Evolutionary conservation across 2,113 vertebrate genomes (phyloP).

Genomic region (Larimichthys crocea): DNA sequence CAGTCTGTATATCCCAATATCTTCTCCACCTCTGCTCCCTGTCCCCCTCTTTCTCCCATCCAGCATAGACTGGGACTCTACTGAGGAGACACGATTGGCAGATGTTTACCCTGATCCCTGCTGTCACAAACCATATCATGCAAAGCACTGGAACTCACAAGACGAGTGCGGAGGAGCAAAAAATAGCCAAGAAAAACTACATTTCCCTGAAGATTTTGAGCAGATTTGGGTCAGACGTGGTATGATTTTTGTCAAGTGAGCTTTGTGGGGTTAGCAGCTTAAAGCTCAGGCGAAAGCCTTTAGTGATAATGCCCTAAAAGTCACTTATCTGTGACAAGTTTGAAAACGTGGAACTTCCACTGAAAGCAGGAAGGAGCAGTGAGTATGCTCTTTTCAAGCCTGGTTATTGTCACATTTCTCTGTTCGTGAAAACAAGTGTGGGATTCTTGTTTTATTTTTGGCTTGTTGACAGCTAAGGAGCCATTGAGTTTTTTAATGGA

Average conservation of each 20-base stretch:
- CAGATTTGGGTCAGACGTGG: constrained; percentile 62
- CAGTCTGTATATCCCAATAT: constrained; percentile 15
- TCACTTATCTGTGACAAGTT: constrained; percentile 36
- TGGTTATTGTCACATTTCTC: constrained; percentile 55
- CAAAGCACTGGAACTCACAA: constrained; percentile 23
- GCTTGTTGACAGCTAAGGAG: constrained; percentile 67
- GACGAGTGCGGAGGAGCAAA: constrained; percentile 38
- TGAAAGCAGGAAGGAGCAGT: constrained; percentile 26
- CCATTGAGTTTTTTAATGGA: constrained; percentile 71
- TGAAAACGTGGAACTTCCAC: constrained; percentile 23
- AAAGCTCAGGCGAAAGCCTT: constrained; percentile 45
- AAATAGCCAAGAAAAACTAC: constrained; percentile 53
- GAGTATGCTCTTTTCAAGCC: constrained; percentile 58
- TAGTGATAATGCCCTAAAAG: constrained; percentile 20
- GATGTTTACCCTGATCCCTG: constrained; percentile 43
- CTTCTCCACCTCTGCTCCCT: constrained; percentile 6
- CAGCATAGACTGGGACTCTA: constrained; percentile 14
- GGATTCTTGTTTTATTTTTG: constrained; percentile 66
- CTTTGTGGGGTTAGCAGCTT: constrained; percentile 48
- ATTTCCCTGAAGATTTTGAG: constrained; percentile 48
- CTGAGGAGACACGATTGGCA: constrained; percentile 33
- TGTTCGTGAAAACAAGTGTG: constrained; percentile 29
- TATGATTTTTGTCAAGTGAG: constrained; percentile 46
- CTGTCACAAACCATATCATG: constrained; percentile 51
- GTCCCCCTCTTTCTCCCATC: background rate